Base-by-base conservation (phyloP, 2,113 vertebrate genomes). In the Oceanites oceanicus region DNA sequence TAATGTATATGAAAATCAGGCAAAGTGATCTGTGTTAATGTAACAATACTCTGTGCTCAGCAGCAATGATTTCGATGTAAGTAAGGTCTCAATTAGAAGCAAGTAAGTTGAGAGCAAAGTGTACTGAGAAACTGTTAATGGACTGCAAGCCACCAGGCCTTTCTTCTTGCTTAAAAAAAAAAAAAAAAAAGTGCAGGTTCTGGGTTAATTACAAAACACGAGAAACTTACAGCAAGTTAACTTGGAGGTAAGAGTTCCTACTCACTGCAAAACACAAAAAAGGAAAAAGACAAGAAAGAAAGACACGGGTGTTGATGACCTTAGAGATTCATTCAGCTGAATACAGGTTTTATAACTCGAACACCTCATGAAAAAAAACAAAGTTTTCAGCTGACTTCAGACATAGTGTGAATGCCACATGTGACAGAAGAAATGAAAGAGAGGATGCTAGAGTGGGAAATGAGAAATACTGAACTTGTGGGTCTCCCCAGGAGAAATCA, bases 61-160 rank as follows among this genome's bases (percentile, higher is more conserved):
- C 67, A 68, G 55, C 53, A 83, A 66, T 8, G 14, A 29, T 44
- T 93, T 71, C 10, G 27, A 70, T 95, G 16, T 58, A 89, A 94
- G 21, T 40, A 82, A 94, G 32, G 7, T 71, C 68, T 95, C 70
- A 74, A 70, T 86, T 26, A 89, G 86, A 92, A 94, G 63, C 45
- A 88, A 86, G 47, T 49, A 89, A 47, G 29, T 14, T 25, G 61
- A 90, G 40, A 67, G 9, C 23, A 78, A 84, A 52, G 12, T 38
- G 47, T 13, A 9, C 16, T 7, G 26, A 62, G 14, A 68, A 27
- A 58, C 36, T 77, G n/a, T 49, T 59, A 81, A 76, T 17, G 18
- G 34, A 34, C 34, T 66, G 16, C 30, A 77, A 77, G 52, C 10
- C 42, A 91, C 38, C 20, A 70, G 66, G 18, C 25, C 15, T 75